phyloP scores from a whole-genome alignment of 2,113 vertebrate species.

The Nycticorax nycticorax region DNA sequence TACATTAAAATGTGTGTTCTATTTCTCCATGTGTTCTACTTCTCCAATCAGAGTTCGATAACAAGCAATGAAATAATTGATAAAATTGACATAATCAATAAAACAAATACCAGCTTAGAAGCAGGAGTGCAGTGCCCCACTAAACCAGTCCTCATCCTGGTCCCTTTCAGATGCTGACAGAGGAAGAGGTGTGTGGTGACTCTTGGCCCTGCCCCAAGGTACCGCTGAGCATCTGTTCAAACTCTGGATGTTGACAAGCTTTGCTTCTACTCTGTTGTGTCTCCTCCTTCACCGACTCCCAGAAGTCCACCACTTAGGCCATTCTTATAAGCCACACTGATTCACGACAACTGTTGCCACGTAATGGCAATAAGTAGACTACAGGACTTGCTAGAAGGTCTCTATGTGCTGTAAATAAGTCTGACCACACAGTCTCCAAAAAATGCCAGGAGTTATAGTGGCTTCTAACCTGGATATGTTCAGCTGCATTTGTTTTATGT shows the following conservation, averaged over 20 bases:
- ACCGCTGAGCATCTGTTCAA: neutral
- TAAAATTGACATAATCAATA: neutral
- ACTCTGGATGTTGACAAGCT: neutral
- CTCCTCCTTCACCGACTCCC: neutral
- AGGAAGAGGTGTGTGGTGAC: neutral
- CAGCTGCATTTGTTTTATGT: slow-evolving; percentile 18
- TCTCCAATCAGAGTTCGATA: neutral
- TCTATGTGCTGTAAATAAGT: neutral
- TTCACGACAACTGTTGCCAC: neutral
- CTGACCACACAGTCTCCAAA: neutral
- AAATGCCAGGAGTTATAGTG: neutral
- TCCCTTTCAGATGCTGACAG: neutral
- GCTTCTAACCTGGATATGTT: neutral
- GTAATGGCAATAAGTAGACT: slow-evolving; percentile 19
- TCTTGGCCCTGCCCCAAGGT: neutral
- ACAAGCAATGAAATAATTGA: neutral
- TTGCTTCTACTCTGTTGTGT: neutral
- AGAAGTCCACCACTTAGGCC: neutral
- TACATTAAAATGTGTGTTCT: neutral
- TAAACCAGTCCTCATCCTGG: neutral
- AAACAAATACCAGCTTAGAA: neutral
- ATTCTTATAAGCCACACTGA: neutral
- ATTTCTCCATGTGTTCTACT: neutral
- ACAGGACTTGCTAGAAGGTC: slow-evolving; percentile 17
- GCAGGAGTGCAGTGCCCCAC: neutral